phyloP scores from a whole-genome alignment of 2,888 invertebrate genomes.

The Rotaria sp. region DNA sequence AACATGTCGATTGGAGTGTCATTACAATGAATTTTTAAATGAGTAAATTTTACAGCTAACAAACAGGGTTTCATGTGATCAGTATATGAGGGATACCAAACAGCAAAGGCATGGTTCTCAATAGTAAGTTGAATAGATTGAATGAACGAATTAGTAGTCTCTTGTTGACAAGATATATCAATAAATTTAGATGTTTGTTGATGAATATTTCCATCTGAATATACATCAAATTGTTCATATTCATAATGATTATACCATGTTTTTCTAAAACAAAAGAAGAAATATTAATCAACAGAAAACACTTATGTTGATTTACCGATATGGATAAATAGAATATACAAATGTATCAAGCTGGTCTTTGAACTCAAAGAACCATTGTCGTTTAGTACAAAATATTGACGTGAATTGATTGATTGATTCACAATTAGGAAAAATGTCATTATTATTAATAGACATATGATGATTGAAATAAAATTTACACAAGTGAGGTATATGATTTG shows the following conservation, averaged over 20 bases:
- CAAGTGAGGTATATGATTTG: not conserved
- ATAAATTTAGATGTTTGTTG: no score
- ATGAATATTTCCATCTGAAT: no score
- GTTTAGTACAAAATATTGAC: not conserved
- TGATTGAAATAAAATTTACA: not conserved
- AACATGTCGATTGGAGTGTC: not conserved
- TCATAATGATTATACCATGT: not conserved
- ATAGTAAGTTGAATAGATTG: not conserved
- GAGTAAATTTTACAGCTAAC: not conserved
- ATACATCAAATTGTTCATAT: not conserved
- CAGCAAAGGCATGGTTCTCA: accelerated
- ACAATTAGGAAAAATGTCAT: not conserved
- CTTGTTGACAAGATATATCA: no score
- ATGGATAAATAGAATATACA: not conserved
- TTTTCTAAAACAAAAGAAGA: not conserved
- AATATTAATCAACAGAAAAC: no score
- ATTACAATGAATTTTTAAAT: not conserved
- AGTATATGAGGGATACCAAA: not conserved
- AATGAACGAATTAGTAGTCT: not conserved
- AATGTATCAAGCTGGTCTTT: no score
- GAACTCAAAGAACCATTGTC: not conserved
- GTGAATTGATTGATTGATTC: not conserved
- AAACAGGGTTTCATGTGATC: not conserved
- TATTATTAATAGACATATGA: not conserved
- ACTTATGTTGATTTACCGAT: not conserved